These are phyloP conservation scores for Petrocephalus schoutedeni DNA, from an alignment of 2,797 vertebrate species.

Conservation along the genomic window DNA sequence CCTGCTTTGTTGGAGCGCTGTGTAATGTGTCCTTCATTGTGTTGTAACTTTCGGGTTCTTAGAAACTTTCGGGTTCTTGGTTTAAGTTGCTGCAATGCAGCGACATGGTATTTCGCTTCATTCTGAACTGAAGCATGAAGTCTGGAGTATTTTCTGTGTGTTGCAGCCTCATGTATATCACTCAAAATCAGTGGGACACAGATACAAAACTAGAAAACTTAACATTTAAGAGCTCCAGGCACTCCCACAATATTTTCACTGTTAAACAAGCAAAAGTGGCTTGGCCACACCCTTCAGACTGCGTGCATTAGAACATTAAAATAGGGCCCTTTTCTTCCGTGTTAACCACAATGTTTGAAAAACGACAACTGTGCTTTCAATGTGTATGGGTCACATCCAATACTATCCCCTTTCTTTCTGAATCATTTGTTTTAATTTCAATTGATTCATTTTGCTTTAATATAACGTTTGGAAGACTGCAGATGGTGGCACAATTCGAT, in stretches of 20 bases:
- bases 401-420: not conserved
- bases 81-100: too few species aligned
- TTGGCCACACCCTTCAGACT: not conserved
- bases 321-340: not conserved
- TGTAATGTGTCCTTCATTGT: not conserved
- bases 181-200: too few species aligned
- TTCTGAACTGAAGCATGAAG: too few species aligned
- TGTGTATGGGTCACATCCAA: not conserved
- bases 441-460: not conserved
- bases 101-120: too few species aligned
- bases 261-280: not conserved
- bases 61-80: not conserved
- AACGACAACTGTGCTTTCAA: not conserved
- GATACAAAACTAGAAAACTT: too few species aligned
- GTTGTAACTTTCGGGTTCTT: not conserved
- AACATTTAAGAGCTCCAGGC: not conserved
- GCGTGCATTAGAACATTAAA: not conserved
- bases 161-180: too few species aligned
- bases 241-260: not conserved
- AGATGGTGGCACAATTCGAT: not conserved
- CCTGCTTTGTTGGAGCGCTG: not conserved
- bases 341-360: not conserved
- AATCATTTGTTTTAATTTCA: not conserved
- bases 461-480: not conserved
- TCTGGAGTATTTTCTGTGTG: too few species aligned